Percentiles rank a stretch among this genome's conserved stretches.
Evolutionary conservation across 2,113 vertebrate species (phyloP).

Genomic region (Numida meleagris): DNA sequence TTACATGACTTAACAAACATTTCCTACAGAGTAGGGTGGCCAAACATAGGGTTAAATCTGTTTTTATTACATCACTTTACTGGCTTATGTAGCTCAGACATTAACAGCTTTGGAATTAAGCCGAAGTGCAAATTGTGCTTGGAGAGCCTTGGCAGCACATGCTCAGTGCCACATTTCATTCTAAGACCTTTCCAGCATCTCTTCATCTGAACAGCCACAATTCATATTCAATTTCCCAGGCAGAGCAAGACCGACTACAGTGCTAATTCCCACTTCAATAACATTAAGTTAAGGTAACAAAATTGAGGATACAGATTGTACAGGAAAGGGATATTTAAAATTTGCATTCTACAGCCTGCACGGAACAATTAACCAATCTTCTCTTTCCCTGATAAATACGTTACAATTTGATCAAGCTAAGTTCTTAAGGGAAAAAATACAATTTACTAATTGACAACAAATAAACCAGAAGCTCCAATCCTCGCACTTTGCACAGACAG

Average conservation of each 20-base stretch:
- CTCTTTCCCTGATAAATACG: not conserved
- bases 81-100: slow-evolving; percentile 57
- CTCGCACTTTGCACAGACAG: not conserved
- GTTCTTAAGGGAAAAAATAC: not conserved
- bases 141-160: slow-evolving; percentile 54
- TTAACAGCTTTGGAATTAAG: slow-evolving; percentile 58
- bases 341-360: not conserved
- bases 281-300: not conserved
- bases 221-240: not conserved
- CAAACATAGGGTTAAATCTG: slow-evolving; percentile 49
- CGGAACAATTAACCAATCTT: not conserved
- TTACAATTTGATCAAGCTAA: not conserved
- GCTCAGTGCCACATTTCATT: slow-evolving; percentile 9
- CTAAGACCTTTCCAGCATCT: slow-evolving; percentile 48
- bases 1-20: not conserved
- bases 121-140: slow-evolving; percentile 64
- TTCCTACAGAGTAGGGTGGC: not conserved
- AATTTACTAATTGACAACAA: not conserved
- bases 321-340: not conserved
- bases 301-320: not conserved
- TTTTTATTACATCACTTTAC: slow-evolving; percentile 54
- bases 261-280: not conserved
- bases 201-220: not conserved
- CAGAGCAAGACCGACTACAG: not conserved
- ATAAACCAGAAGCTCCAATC: not conserved